Evolutionary conservation across 2,113 vertebrate genomes (phyloP).

Genomic region (Osmerus mordax): DNA sequence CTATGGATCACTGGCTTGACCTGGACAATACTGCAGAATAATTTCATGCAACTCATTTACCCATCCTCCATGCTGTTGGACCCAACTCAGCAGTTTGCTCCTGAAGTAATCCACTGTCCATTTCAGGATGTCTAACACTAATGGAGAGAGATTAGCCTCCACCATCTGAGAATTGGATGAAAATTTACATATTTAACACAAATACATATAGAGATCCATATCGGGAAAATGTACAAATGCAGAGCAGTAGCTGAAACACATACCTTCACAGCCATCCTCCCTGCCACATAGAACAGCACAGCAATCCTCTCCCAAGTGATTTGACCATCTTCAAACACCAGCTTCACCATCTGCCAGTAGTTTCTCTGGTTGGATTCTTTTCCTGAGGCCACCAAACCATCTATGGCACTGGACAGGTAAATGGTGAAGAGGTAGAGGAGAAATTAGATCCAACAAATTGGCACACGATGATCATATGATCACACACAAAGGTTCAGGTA

Average conservation of each 20-base stretch:
- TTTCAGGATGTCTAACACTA: slow-evolving; percentile 25
- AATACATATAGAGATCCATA: not conserved
- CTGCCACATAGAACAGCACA: slow-evolving; percentile 37
- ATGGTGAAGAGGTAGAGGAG: not conserved
- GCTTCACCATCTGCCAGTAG: slow-evolving; percentile 25
- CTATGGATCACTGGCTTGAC: too few relatives aligned
- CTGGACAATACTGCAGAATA: too few relatives aligned
- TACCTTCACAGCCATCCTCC: slow-evolving; percentile 43
- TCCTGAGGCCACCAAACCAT: slow-evolving; percentile 12
- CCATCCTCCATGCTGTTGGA: slow-evolving; percentile 37
- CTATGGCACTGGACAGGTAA: slow-evolving; percentile 23
- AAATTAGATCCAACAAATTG: not conserved
- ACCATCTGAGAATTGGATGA: slow-evolving; percentile 23
- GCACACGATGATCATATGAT: too few relatives aligned
- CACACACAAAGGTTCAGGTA: too few relatives aligned
- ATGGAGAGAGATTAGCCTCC: slow-evolving; percentile 9
- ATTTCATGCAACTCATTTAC: slow-evolving; percentile 4
- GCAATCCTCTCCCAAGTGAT: slow-evolving; percentile 47
- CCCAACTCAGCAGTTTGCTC: slow-evolving; percentile 29
- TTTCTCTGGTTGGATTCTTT: slow-evolving; percentile 9
- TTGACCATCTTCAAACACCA: slow-evolving; percentile 29
- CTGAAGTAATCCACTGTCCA: slow-evolving; percentile 37
- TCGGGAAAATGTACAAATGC: too few relatives aligned
- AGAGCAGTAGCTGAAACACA: not conserved
- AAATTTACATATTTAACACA: not conserved